Evolutionary conservation across 1,140 invertebrate genomes (phyloP), one percentile per base, ranked within the genome.

Genomic region (Anagrus nilaparvatae): DNA sequence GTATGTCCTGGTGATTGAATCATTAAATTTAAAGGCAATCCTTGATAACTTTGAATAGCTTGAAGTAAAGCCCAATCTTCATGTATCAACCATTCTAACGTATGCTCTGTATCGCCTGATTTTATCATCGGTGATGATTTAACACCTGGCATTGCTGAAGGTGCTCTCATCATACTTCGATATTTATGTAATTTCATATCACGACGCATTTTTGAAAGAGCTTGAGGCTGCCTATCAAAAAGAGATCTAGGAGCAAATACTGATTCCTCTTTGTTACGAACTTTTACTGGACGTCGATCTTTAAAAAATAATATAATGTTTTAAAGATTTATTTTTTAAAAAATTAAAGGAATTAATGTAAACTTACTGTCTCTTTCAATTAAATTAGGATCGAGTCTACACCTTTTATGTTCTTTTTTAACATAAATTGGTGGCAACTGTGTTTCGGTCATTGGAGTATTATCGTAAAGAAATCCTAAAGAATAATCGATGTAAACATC

Each of bases 401-500:
- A 72, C 50, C 85, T 71, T 56, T 89, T 90, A 19, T 71, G 68
- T 52, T 89, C 87, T 54, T 85, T 86, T 53, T 81, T 84, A 12
- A 87, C 69, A 55, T 87, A 90, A 12, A 95, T 77, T 6, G 89
- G 85, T 8, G 90, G 90, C 18, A 94, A 64, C 55, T 86, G 78
- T 19, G 77, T 70, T 58, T 96, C 91, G 8, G 81, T 70, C 74
- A 96, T 92, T 9, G 83, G 72, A 9, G 75, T 77, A 42, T 72
- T 74, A 44, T 93, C 86, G 63, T 96, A 96, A 32, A 95, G 73
- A 56, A 91, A 89, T 23, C 78, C 74, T 54, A 90, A 60, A 32
- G 82, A 81, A 51, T 82, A 77, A 63, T 96, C 91, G 44, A 94
- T 80, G 68, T 94, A 95, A 8, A 93, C 78, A 62, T 96, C 91